Base-by-base conservation (phyloP, 2,113 vertebrate species). In the Menura novaehollandiae region DNA sequence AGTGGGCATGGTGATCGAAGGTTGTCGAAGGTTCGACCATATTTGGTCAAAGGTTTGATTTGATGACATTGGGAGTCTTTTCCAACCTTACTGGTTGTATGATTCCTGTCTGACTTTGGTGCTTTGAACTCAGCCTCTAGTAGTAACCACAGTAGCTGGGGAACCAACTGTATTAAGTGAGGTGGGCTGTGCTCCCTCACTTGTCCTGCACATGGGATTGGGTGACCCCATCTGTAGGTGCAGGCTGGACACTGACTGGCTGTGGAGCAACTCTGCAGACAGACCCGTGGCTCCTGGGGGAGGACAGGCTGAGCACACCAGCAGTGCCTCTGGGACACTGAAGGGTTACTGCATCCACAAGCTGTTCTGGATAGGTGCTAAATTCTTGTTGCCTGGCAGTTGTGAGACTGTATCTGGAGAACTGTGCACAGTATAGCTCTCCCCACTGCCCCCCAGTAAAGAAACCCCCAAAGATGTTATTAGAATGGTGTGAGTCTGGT, bases 361-460 rank as follows among this genome's bases (percentile, higher is more conserved):
- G 23, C 28, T 1, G 0, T 16, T 52, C 21, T 15, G 30, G 37
- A 17, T 24, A 33, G 32, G 10, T 7, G 5, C 10, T 21, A 5
- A 46, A 52, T 41, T 41, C n/a, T 17, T 53, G 17, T 18, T 66
- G n/a, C 10, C 33, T 64, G 51, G 13, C 43, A 13, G 30, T 62
- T 52, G 16, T 39, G 43, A 56, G 51, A 27, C 17, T 84, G 41
- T 23, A 22, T 8, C 15, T 23, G 53, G 35, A 74, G 55, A 74
- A 10, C 18, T 26, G 24, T 28, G 22, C 20, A 33, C 13, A 21
- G n/a, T 10, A 8, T 20, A 76, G 22, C 24, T 66, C 15, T 15
- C 22, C 23, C 8, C 3, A 4, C 15, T n/a, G n/a, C n/a, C n/a
- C n/a, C n/a, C 10, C 15, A 13, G 33, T 33, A 28, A 87, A 74